Base-by-base conservation (phyloP, 2,113 vertebrate species). In the Thinocorus orbignyianus region DNA sequence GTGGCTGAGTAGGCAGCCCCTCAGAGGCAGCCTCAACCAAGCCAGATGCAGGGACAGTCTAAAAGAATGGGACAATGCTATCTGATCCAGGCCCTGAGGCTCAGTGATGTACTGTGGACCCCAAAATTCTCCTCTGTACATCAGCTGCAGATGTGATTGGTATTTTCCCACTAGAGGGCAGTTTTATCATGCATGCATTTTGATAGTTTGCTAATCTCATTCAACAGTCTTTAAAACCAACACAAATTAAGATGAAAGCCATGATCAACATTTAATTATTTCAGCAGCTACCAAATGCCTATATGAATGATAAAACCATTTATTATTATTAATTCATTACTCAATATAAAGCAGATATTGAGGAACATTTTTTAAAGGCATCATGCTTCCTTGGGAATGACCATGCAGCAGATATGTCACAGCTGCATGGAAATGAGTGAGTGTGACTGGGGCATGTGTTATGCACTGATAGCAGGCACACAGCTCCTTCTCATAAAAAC, bases 111-210 rank as follows among this genome's bases (percentile, higher is more conserved):
- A 9, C 39, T 22, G 20, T 9, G 13, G 7, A 41, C 6, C 33
- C 25, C 19, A 6, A 55, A 35, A 62, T 22, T 20, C 31, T 69
- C 33, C 28, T 52, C n/a, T 26, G 1, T 14, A 11, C 0, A 0
- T 9, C 8, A 7, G 5, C 57, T 33, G 24, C 17, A 26, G 69
- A 5, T 22, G 49, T 1, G 7, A 9, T 3, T 7, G 25, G 23
- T 17, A 5, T 55, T 73, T 49, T 95, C 64, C 93, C 93, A 25
- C 95, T 94, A 96, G 95, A 93, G 81, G 94, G 93, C 94, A 78
- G 68, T 66, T 97, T 33, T 22, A 83, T 28, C 54, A 9, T 78
- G 26, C 20, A 10, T 49, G 54, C 48, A 0, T 70, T 81, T 46
- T 44, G 51, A 7, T 12, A 28, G 13, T 6, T 7, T 24, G 24